phyloP scores from a whole-genome alignment of 2,888 invertebrate species.

The Tillus elongatus region DNA sequence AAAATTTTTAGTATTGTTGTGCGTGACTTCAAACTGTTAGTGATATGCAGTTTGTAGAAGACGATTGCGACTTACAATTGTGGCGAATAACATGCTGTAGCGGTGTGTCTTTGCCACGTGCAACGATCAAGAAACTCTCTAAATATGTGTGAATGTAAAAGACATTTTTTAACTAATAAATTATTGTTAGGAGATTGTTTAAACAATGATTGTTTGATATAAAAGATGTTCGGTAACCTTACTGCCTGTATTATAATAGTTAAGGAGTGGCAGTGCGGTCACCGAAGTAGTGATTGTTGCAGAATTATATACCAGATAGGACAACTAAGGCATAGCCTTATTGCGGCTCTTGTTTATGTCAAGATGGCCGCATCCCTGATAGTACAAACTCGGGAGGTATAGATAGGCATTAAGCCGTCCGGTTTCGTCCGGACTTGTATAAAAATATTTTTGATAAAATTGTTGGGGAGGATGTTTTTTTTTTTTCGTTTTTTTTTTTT shows the following conservation, averaged over 20 bases:
- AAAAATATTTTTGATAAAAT: constrained; percentile 59
- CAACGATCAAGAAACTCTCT: not conserved
- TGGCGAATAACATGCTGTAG: not conserved
- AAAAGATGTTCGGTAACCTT: not conserved
- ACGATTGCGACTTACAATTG: not conserved
- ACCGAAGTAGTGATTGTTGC: constrained; percentile 33
- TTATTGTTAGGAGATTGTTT: constrained; percentile 45
- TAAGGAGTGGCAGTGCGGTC: constrained; percentile 4
- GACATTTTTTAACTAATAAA: constrained; percentile 41
- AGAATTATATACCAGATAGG: constrained; percentile 34
- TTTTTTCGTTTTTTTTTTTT: constrained; percentile 36
- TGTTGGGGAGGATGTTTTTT: constrained; percentile 49
- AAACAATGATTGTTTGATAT: constrained; percentile 32
- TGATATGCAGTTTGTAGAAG: constrained; percentile 4
- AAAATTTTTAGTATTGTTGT: constrained; percentile 15
- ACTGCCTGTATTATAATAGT: constrained; percentile 17
- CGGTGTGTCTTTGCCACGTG: constrained; percentile 4
- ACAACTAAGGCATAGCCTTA: constrained; percentile 30
- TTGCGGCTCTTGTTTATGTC: constrained; percentile 36
- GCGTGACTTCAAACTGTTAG: constrained; percentile 13
- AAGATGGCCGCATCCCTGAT: constrained; percentile 39
- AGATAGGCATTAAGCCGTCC: constrained; percentile 27
- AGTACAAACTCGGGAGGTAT: constrained; percentile 44
- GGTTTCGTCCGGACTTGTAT: constrained; percentile 34
- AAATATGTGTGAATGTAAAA: constrained; percentile 20